Conservation (phyloP, 2,113 vertebrate species). For the Ceyx cyanopectus region DNA sequence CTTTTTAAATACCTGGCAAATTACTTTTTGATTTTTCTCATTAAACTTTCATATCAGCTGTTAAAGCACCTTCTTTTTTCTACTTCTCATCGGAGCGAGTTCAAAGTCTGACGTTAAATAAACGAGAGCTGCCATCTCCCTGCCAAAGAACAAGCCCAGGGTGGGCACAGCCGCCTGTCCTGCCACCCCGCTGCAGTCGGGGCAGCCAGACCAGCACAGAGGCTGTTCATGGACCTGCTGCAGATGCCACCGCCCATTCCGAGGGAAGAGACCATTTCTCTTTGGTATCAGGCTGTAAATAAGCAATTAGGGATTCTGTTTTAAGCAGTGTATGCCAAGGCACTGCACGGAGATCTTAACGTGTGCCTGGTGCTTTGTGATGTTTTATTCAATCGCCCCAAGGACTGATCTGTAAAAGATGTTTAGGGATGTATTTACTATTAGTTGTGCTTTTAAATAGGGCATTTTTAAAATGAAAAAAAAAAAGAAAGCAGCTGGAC, state of each 20-base stretch:
- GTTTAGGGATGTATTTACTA: neutral
- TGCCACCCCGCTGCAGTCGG: neutral
- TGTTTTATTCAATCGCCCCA: constrained; percentile 9
- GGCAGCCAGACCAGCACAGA: fast-evolving
- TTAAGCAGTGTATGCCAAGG: neutral
- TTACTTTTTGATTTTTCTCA: constrained; percentile 44
- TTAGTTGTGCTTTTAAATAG: neutral
- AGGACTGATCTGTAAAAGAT: neutral
- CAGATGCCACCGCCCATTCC: neutral
- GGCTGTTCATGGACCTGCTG: neutral
- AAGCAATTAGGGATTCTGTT: neutral
- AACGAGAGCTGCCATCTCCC: neutral
- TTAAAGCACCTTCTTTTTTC: constrained; percentile 15
- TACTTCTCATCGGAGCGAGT: neutral
- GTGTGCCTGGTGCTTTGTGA: neutral
- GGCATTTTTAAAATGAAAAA: neutral
- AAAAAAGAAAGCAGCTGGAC: neutral
- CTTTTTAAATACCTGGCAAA: neutral
- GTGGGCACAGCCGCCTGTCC: neutral
- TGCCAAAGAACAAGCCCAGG: fast-evolving
- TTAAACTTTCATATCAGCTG: neutral
- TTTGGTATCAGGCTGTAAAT: neutral
- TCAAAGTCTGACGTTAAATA: neutral
- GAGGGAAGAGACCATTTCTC: neutral
- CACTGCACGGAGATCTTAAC: neutral